Evolutionary conservation across 2,797 vertebrate genomes (phyloP).

Genomic region (Pseudochirops cupreus): DNA sequence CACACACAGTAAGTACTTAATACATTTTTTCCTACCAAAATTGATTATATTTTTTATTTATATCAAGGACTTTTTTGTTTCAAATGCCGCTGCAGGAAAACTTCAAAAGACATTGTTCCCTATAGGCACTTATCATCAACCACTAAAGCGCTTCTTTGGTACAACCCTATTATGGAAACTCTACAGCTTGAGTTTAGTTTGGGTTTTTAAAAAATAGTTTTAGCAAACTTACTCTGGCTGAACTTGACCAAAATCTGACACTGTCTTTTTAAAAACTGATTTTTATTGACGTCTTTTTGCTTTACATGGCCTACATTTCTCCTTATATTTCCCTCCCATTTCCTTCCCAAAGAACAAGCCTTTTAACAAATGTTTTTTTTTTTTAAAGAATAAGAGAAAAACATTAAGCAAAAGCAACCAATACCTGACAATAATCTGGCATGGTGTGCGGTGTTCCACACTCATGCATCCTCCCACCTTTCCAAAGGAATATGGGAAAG

Average conservation of each 20-base stretch:
- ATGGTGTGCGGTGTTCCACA: background rate
- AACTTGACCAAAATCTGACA: constrained; percentile 15
- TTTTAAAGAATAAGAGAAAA: background rate
- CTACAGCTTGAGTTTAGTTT: background rate
- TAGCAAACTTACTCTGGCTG: background rate
- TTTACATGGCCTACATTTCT: background rate
- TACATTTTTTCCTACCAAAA: background rate
- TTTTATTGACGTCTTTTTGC: background rate
- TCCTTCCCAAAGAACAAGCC: background rate
- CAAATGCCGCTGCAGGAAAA: background rate
- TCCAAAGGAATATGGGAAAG: background rate
- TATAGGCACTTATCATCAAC: background rate
- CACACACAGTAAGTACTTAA: background rate
- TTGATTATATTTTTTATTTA: too few relatives aligned
- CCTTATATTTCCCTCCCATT: too few relatives aligned
- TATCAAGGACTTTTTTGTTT: background rate
- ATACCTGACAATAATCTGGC: background rate
- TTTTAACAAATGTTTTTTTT: background rate
- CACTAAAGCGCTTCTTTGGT: background rate
- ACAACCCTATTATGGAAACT: constrained; percentile 6
- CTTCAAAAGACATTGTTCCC: too few relatives aligned
- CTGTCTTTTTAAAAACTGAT: background rate
- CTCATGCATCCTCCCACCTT: background rate
- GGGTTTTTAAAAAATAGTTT: background rate
- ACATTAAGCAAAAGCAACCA: background rate